phyloP scores from a whole-genome alignment of 1,140 invertebrate species.

The Brachystomella parvula region DNA sequence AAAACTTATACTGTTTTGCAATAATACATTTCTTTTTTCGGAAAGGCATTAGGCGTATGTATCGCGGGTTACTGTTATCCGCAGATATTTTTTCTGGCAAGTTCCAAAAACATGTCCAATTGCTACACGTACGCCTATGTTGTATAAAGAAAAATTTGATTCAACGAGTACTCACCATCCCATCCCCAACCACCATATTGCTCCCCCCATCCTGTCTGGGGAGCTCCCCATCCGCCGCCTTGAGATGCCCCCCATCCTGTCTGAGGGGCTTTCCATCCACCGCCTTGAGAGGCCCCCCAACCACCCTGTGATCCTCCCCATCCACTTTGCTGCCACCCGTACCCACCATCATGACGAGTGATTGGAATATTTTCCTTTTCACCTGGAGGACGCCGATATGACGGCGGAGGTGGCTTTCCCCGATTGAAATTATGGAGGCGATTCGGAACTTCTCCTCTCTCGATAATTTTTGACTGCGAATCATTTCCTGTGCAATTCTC shows the following conservation, averaged over 20 bases:
- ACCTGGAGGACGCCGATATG: not conserved
- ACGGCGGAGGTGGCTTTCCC: not conserved
- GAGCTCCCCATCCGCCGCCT: not conserved
- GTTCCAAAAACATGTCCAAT: no score
- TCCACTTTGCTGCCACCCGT: conserved; percentile 1
- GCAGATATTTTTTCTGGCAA: no score
- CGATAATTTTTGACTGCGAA: not conserved
- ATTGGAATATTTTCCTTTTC: not conserved
- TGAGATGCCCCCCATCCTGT: not conserved
- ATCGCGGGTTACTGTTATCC: no score
- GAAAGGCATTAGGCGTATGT: no score
- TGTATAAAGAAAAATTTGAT: no score
- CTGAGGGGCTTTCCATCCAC: not conserved
- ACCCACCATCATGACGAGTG: not conserved
- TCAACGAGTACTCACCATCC: no score
- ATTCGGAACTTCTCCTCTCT: not conserved
- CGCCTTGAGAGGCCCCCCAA: no score
- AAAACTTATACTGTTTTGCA: no score
- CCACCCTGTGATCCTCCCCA: not conserved
- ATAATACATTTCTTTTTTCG: not conserved
- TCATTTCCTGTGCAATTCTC: not conserved
- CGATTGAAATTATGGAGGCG: not conserved
- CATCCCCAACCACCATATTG: not conserved
- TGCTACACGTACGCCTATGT: no score
- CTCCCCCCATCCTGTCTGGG: not conserved